These are phyloP conservation scores for Coregonus suidteri DNA, from an alignment of 2,797 vertebrate species.

Conservation along the genomic window DNA sequence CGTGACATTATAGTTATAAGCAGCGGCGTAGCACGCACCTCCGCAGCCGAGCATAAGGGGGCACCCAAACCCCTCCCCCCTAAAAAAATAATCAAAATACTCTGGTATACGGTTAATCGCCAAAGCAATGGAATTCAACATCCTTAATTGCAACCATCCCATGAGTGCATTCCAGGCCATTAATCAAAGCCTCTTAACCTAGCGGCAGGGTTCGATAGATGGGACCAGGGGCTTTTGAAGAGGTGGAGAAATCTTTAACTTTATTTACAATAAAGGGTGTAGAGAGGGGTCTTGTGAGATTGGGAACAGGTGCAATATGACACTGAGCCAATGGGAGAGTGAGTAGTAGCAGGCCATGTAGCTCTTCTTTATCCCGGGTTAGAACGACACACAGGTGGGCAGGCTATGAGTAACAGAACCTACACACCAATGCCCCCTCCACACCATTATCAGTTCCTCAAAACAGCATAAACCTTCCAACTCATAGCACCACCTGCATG, in stretches of 20 bases:
- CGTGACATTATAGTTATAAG: too few relatives aligned
- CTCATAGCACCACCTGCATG: neutral
- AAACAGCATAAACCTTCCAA: neutral
- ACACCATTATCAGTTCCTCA: neutral
- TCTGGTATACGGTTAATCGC: too few relatives aligned
- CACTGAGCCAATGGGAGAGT: constrained; percentile 11
- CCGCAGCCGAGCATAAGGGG: too few relatives aligned
- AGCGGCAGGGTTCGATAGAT: constrained; percentile 15
- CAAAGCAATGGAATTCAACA: constrained; percentile 62
- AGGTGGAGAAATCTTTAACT: constrained; percentile 22
- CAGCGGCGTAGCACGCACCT: too few relatives aligned
- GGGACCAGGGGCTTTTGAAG: constrained; percentile 22
- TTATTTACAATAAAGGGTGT: constrained; percentile 30
- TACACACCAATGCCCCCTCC: neutral
- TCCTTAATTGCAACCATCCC: constrained; percentile 62
- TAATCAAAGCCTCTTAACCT: constrained; percentile 49
- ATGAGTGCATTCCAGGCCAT: constrained; percentile 46
- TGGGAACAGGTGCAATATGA: constrained; percentile 1
- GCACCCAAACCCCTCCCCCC: too few relatives aligned
- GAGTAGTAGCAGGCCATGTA: constrained; percentile 29
- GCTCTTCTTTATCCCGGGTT: constrained; percentile 44
- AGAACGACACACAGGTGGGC: constrained; percentile 44
- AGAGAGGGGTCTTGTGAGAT: neutral
- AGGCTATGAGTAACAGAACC: constrained; percentile 41
- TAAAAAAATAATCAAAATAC: too few relatives aligned